phyloP scores from a whole-genome alignment of 2,888 invertebrate genomes.

The Cephalotes varians region DNA sequence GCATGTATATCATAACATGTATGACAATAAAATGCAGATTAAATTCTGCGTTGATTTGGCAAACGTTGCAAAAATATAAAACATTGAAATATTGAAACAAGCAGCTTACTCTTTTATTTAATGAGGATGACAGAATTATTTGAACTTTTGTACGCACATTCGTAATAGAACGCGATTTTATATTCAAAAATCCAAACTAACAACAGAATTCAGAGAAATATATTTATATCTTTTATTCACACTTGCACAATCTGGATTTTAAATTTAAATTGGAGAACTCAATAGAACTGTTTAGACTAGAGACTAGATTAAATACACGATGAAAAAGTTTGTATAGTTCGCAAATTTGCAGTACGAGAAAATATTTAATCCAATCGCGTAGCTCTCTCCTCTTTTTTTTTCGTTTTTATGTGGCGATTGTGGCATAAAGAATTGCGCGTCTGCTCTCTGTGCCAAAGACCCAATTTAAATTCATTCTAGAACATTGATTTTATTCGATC shows the following conservation, averaged over 20 bases:
- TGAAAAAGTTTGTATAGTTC: background rate
- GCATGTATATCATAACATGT: background rate
- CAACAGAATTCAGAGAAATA: background rate
- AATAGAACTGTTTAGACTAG: slow-evolving; percentile 2
- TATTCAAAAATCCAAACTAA: background rate
- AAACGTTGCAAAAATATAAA: background rate
- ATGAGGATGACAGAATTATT: background rate
- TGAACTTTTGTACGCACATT: background rate
- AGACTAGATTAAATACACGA: background rate
- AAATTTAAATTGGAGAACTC: slow-evolving; percentile 4
- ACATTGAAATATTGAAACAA: background rate
- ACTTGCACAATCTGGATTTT: background rate
- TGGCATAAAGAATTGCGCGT: too few species aligned
- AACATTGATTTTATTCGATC: too few species aligned
- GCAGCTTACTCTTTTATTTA: background rate
- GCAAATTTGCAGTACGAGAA: background rate
- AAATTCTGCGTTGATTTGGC: slow-evolving; percentile 5
- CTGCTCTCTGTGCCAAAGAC: too few species aligned
- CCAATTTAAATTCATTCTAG: too few species aligned
- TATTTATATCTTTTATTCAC: slow-evolving; percentile 4
- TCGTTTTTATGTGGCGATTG: background rate
- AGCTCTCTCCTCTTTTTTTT: background rate
- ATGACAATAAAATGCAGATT: slow-evolving; percentile 5
- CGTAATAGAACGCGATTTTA: slow-evolving; percentile 11
- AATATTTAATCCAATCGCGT: background rate